Conservation (phyloP, 2,113 vertebrate genomes). For the Pleuronectes platessa region DNA sequence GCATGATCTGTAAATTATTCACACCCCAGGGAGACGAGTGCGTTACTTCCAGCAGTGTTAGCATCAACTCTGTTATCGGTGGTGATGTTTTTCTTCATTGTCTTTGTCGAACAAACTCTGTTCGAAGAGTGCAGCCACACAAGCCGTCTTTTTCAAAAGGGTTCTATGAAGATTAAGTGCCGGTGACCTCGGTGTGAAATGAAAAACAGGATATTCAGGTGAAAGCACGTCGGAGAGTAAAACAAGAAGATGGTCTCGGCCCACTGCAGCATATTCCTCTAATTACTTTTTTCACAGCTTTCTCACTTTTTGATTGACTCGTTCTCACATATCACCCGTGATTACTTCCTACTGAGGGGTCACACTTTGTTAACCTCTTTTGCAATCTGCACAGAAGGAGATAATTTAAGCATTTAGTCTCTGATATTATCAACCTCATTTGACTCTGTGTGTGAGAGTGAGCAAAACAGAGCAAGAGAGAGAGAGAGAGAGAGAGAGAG, state of each 20-base stretch:
- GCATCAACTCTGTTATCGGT: neutral
- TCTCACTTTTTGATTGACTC: conserved; percentile 46
- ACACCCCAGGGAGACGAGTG: conserved; percentile 2
- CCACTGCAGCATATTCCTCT: neutral
- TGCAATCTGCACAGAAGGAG: conserved; percentile 10
- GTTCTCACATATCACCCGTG: conserved; percentile 19
- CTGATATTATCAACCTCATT: conserved; percentile 23
- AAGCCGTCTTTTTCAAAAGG: neutral
- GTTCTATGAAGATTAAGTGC: neutral
- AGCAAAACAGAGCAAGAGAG: neutral
- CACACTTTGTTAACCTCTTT: conserved; percentile 34
- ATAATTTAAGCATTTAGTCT: conserved; percentile 35
- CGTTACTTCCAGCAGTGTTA: conserved; percentile 4
- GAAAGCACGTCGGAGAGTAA: neutral
- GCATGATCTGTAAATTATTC: conserved; percentile 32
- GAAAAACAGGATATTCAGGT: conserved; percentile 14
- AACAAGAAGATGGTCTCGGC: neutral
- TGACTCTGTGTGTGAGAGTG: neutral
- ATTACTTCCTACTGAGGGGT: conserved; percentile 39
- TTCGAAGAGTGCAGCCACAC: neutral
- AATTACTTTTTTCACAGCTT: conserved; percentile 22
- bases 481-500: neutral
- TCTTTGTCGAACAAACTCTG: neutral
- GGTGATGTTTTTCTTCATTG: neutral
- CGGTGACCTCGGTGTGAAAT: conserved; percentile 1